A percentile compares a stretch with the other conserved stretches of the same genome.
Conservation (phyloP, 1,140 invertebrate genomes). For the Dendrolimus punctatus region DNA sequence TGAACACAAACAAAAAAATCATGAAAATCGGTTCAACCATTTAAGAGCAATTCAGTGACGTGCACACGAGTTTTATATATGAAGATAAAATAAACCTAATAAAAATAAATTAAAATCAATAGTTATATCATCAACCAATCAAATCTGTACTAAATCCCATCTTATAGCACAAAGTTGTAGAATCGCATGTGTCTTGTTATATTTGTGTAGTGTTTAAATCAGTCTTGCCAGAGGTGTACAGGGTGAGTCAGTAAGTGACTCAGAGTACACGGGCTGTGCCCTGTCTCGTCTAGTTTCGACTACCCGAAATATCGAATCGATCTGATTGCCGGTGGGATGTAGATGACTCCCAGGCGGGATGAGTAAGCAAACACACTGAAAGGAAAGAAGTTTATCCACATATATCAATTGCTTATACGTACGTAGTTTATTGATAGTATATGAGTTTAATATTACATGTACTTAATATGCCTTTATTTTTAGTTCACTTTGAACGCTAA, state of each 20-base stretch:
- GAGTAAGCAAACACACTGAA: constrained; percentile 23
- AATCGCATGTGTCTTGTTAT: constrained; percentile 14
- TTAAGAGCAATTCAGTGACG: too few species aligned
- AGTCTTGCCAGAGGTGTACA: constrained; percentile 26
- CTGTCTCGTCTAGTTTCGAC: constrained; percentile 19
- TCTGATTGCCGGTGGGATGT: constrained; percentile 24
- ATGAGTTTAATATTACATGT: too few species aligned
- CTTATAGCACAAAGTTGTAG: constrained; percentile 11
- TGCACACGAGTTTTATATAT: too few species aligned
- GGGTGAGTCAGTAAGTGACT: constrained; percentile 33
- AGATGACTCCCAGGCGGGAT: constrained; percentile 29
- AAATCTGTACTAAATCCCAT: background rate
- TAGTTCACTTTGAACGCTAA: too few species aligned
- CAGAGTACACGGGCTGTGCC: constrained; percentile 9
- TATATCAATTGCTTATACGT: too few species aligned
- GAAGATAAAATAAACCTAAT: too few species aligned
- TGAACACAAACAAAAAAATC: too few species aligned
- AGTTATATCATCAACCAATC: background rate
- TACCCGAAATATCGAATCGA: constrained; percentile 34
- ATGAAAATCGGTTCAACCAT: too few species aligned
- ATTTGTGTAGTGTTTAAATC: constrained; percentile 30
- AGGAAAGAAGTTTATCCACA: too few species aligned
- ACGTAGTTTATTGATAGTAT: too few species aligned
- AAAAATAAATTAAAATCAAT: background rate
- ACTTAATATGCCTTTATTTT: too few species aligned